Evolutionary conservation across 2,797 vertebrate species (phyloP).

Genomic region (Lutra lutra): DNA sequence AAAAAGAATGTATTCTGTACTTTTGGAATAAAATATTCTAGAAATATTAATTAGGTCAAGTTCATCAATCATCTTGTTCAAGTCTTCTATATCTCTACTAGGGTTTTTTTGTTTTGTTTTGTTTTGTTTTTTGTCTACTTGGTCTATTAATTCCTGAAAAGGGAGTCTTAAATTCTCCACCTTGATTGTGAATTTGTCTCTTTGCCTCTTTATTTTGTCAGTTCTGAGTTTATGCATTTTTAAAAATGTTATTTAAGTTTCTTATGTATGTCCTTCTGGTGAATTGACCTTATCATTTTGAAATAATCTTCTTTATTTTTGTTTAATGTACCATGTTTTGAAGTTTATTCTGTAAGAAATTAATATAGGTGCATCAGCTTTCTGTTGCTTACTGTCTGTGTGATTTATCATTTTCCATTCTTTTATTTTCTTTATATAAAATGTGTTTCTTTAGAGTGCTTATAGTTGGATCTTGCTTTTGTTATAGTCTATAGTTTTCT

Average conservation of each 20-base stretch:
- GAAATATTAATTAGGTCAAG: background rate
- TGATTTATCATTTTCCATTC: background rate
- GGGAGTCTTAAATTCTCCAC: background rate
- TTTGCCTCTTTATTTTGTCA: background rate
- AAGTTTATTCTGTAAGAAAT: background rate
- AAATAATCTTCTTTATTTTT: background rate
- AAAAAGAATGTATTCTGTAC: background rate
- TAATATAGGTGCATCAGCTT: background rate
- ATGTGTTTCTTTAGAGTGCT: background rate
- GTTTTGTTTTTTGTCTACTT: background rate
- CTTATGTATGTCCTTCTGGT: background rate
- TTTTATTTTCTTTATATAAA: constrained; percentile 9
- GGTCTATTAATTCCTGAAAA: background rate
- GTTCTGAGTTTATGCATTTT: constrained; percentile 8
- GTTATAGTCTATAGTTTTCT: background rate
- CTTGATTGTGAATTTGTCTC: background rate
- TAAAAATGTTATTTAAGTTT: background rate
- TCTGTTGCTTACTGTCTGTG: background rate
- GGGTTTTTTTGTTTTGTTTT: background rate
- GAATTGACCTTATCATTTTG: constrained; percentile 23
- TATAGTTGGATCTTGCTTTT: background rate
- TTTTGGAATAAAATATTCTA: background rate
- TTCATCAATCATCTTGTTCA: background rate
- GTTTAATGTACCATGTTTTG: background rate
- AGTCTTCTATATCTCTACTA: background rate